Evolutionary conservation across 2,113 vertebrate species (phyloP).

Genomic region (Phaethon lepturus): DNA sequence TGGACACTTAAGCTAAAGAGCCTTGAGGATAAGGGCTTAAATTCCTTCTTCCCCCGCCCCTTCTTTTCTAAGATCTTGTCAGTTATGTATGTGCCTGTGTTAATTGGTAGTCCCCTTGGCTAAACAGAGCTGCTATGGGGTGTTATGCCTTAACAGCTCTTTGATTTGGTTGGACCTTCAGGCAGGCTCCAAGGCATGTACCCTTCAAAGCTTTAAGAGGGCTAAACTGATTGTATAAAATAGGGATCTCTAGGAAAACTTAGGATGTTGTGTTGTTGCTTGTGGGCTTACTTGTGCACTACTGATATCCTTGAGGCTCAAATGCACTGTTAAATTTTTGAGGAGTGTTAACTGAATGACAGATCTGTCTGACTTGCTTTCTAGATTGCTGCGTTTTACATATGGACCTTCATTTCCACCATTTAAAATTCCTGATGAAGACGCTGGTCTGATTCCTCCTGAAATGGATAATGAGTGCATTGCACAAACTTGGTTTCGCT

Average conservation of each 20-base stretch:
- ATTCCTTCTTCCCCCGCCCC: neutral
- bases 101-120: neutral
- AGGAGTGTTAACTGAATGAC: neutral
- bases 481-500: constrained; percentile 96
- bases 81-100: neutral
- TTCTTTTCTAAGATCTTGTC: neutral
- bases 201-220: neutral
- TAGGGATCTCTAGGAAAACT: neutral
- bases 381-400: constrained; percentile 89
- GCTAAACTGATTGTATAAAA: neutral
- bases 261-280: neutral
- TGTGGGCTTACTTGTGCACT: neutral
- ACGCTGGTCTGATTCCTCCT: constrained; percentile 89
- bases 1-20: neutral
- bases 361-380: constrained; percentile 7
- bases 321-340: neutral
- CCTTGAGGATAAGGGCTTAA: neutral
- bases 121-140: neutral
- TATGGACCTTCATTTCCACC: constrained; percentile 93
- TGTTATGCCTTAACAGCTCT: neutral
- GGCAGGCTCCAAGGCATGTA: neutral
- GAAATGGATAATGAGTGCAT: constrained; percentile 96
- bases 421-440: constrained; percentile 95
- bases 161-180: neutral
- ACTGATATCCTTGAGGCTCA: neutral